A percentile compares a stretch with the other conserved stretches of the same genome.
Conservation (phyloP, 2,888 invertebrate genomes). For the Drosophila kambysellisi region DNA sequence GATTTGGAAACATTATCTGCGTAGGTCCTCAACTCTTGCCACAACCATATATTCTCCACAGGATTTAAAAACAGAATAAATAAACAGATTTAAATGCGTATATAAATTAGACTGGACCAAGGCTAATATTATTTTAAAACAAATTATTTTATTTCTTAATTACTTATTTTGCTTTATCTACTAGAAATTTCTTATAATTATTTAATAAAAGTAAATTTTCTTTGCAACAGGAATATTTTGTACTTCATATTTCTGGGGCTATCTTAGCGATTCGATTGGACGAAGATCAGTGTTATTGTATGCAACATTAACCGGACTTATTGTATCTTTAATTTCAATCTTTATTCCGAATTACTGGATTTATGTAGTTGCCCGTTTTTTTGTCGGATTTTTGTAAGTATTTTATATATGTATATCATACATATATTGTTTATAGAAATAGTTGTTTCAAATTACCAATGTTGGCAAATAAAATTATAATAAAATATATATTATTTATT, state of each 20-base stretch:
- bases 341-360: conserved; percentile 86
- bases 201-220: background rate
- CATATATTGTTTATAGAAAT: background rate
- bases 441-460: background rate
- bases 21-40: background rate
- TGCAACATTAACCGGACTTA: conserved; percentile 85
- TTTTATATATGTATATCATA: conserved; percentile 21
- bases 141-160: background rate
- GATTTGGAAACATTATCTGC: background rate
- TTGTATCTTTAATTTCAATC: conserved; percentile 86
- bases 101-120: background rate
- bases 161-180: background rate
- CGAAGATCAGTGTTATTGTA: conserved; percentile 86
- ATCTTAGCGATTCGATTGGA: conserved; percentile 87
- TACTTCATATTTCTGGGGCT: conserved; percentile 88
- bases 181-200: background rate
- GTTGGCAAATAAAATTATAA: background rate
- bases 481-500: background rate
- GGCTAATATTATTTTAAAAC: background rate
- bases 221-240: conserved; percentile 85
- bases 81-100: no score
- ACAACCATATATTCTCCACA: no score
- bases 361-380: conserved; percentile 86
- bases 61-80: background rate
- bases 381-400: conserved; percentile 87